phyloP scores from a whole-genome alignment of 2,888 invertebrate genomes.

The Hypselothyrea guttata region DNA sequence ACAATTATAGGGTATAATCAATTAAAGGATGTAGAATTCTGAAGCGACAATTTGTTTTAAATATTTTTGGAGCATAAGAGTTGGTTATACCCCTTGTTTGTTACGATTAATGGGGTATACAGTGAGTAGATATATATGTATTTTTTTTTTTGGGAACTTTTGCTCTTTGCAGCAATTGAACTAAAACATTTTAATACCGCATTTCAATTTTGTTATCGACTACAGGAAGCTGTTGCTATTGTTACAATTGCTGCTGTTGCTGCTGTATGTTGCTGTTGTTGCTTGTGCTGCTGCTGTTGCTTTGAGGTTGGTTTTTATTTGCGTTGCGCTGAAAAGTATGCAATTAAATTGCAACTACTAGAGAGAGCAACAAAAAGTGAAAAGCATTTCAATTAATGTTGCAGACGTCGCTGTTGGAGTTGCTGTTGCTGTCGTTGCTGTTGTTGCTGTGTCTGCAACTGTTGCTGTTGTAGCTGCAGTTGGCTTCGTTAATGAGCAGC shows the following conservation, averaged over 20 bases:
- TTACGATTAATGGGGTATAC: constrained; percentile 12
- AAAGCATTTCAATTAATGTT: constrained; percentile 74
- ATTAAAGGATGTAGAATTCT: too few relatives aligned
- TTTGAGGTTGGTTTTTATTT: constrained; percentile 52
- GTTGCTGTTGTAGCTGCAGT: constrained; percentile 12
- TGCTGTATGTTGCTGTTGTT: constrained; percentile 21
- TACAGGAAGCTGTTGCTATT: constrained; percentile 23
- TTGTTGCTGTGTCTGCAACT: constrained; percentile 2
- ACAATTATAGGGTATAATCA: too few relatives aligned
- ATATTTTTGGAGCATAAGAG: too few relatives aligned
- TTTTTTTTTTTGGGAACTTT: constrained; percentile 1
- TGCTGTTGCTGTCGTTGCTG: constrained; percentile 1
- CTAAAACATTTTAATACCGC: constrained; percentile 24
- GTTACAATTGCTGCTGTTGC: constrained; percentile 17
- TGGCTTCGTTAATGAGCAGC: constrained; percentile 68
- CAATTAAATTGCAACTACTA: constrained; percentile 62
- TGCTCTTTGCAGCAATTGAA: constrained; percentile 13
- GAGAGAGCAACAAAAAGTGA: constrained; percentile 54
- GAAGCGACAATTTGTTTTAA: too few relatives aligned
- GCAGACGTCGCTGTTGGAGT: constrained; percentile 31
- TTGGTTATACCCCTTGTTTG: neutral
- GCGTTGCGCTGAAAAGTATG: constrained; percentile 57
- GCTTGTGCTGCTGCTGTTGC: constrained; percentile 19
- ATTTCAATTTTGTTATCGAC: constrained; percentile 29
- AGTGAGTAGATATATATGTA: neutral